Evolutionary conservation across 2,888 invertebrate genomes (phyloP), one percentile per base, ranked within the genome.

Genomic region (Drosophila mulleri): DNA sequence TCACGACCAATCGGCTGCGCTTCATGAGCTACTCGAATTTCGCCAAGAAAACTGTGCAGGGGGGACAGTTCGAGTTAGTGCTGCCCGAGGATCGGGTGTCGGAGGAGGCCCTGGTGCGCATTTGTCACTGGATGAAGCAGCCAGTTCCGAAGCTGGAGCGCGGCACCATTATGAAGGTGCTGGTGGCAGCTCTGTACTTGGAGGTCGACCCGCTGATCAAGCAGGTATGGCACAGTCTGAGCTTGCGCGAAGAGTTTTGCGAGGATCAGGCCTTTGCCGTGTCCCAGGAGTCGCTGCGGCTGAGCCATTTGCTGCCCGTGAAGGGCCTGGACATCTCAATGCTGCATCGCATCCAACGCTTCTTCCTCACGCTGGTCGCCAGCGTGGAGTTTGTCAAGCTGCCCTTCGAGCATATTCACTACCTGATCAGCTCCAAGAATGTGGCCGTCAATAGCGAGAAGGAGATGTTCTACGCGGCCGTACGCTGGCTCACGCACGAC

Each of bases 381-480:
- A 64, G 69, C 29, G 8, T 2, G 0, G 78, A 82, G 42, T 82
- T 66, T n/a, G n/a, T 80, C 0, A n/a, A 29, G 1, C 37, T 82
- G 42, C 42, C 72, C 0, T 1, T 42, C 1, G 12, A 58, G 0
- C 61, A 61, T 6, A 5, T 82, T 5, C 16, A 37, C 16, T 16
- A 16, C 8, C 60, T 82, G 35, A 45, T 82, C 23, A 14, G 29
- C 20, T 78, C 82, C 26, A 42, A 67, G 6, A 18, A 50, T 1
- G 37, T 82, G 16, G 68, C 67, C 11, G 68, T 80, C 0, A 82
- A 82, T 20, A 67, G 47, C 16, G 82, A 82, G 52, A 53, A 37
- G 60, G 82, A 82, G 58, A 48, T 82, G 6, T 70, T 80, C 26
- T 82, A n/a, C n/a, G n/a, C n/a, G n/a, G n/a, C n/a, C n/a, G n/a